phyloP scores from a whole-genome alignment of 1,140 invertebrate species.

The Grapholita molesta region DNA sequence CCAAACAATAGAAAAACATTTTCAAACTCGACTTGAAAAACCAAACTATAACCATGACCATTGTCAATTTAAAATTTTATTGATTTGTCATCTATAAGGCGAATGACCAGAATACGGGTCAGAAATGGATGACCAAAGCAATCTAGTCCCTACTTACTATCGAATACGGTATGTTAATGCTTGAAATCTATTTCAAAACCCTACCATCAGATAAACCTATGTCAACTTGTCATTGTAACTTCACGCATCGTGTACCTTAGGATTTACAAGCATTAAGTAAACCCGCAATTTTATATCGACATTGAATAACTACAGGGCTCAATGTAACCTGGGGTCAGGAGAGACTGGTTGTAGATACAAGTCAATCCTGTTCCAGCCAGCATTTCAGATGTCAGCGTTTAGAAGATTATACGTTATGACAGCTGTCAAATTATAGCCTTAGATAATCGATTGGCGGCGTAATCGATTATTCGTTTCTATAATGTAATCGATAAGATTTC shows the following conservation, averaged over 20 bases:
- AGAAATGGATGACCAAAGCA: not conserved
- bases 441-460: slow-evolving; percentile 23
- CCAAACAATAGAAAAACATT: not conserved
- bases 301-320: not conserved
- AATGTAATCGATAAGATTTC: slow-evolving; percentile 16
- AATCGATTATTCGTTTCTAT: slow-evolving; percentile 22
- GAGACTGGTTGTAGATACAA: not conserved
- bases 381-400: slow-evolving; percentile 13
- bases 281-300: not conserved
- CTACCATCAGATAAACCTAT: slow-evolving; percentile 11
- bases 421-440: slow-evolving; percentile 28
- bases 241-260: slow-evolving; percentile 14
- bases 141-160: not conserved
- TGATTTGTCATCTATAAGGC: not conserved
- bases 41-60: not conserved
- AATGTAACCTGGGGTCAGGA: not conserved
- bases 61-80: not conserved
- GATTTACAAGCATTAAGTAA: not conserved
- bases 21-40: not conserved
- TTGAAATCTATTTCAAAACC: not conserved
- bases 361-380: slow-evolving; percentile 3
- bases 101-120: slow-evolving; percentile 1
- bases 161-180: not conserved
- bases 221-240: slow-evolving; percentile 14
- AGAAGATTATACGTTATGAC: slow-evolving; percentile 29